Evolutionary conservation across 2,888 invertebrate genomes (phyloP).

Genomic region (Mesochorus sp.): DNA sequence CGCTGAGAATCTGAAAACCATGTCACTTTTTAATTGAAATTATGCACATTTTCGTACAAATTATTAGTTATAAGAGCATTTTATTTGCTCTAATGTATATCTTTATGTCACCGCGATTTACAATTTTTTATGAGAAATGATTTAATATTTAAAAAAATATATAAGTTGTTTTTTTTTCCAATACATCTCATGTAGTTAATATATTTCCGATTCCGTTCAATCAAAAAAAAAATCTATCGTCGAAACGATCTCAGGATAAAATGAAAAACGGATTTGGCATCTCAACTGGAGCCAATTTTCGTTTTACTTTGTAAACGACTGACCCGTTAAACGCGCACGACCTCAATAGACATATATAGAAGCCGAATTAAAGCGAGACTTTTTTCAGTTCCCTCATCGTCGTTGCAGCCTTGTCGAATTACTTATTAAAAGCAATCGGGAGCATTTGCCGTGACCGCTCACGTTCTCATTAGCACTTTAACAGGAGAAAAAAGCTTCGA

Average conservation of each 20-base stretch:
- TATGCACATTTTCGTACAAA: no score
- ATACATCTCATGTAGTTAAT: background rate
- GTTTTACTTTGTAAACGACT: constrained; percentile 48
- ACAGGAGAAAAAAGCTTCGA: background rate
- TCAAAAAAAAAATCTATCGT: constrained; percentile 20
- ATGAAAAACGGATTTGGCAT: constrained; percentile 53
- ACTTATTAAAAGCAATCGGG: constrained; percentile 45
- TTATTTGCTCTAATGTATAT: no score
- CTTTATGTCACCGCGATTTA: background rate
- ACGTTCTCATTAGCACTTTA: constrained; percentile 32
- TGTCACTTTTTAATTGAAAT: no score
- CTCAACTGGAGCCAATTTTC: constrained; percentile 53
- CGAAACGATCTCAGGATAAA: constrained; percentile 16
- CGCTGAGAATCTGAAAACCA: no score
- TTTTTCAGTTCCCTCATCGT: constrained; percentile 17
- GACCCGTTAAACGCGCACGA: constrained; percentile 40
- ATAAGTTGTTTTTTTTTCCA: background rate
- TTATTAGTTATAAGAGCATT: no score
- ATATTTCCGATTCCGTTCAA: background rate
- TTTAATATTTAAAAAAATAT: background rate
- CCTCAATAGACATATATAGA: constrained; percentile 22
- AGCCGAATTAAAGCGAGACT: constrained; percentile 48
- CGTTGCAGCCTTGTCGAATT: constrained; percentile 36
- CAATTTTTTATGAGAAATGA: background rate
- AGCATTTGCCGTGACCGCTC: constrained; percentile 13